Evolutionary conservation across 2,113 vertebrate genomes (phyloP).

Genomic region (Rhodinocichla rosea): DNA sequence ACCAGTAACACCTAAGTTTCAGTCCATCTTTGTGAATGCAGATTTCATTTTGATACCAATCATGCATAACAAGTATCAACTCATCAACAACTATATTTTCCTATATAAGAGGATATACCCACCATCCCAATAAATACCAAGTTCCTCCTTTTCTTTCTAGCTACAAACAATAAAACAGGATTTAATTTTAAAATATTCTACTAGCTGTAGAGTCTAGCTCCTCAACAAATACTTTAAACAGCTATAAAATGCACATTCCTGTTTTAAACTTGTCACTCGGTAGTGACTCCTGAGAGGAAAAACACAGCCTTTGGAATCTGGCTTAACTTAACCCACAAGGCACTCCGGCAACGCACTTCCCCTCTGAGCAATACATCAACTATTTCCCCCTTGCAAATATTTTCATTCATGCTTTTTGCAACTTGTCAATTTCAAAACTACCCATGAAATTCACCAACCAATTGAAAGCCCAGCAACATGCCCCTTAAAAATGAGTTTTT

Average conservation of each 20-base stretch:
- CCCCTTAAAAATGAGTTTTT: neutral
- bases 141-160: neutral
- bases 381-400: neutral
- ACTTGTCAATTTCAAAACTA: neutral
- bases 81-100: neutral
- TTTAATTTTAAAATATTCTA: neutral
- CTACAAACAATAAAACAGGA: neutral
- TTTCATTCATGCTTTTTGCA: neutral
- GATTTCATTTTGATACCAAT: neutral
- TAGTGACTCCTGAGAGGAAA: neutral
- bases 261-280: neutral
- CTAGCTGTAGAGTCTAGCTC: neutral
- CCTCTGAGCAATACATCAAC: neutral
- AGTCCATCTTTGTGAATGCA: neutral
- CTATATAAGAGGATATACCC: neutral
- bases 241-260: neutral
- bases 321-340: neutral
- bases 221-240: neutral
- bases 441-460: neutral
- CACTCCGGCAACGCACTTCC: neutral
- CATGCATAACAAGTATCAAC: fast-evolving
- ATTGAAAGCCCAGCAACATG: neutral
- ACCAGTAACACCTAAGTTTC: neutral
- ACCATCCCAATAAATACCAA: neutral
- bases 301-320: neutral